Conservation (phyloP, 2,888 invertebrate genomes). For the Psylliodes chrysocephalus region DNA sequence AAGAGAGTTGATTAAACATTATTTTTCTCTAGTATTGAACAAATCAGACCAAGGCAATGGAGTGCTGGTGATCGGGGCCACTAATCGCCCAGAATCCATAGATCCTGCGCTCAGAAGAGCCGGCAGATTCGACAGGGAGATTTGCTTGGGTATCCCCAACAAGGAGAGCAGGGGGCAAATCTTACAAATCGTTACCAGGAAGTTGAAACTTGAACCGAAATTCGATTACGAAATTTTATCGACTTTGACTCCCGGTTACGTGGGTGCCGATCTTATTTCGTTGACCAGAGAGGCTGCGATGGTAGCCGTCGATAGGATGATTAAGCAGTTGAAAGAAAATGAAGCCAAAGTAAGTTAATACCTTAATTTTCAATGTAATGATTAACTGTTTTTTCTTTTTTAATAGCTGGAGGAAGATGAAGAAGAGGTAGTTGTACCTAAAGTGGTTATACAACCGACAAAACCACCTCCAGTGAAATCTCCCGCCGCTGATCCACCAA, state of each 20-base stretch:
- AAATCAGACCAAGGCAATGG: conserved; percentile 68
- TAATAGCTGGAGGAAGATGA: conserved; percentile 30
- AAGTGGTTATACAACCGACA: background rate
- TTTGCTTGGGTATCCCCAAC: conserved; percentile 93
- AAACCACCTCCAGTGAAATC: conserved; percentile 2
- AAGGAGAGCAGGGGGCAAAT: conserved; percentile 84
- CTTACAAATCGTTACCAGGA: conserved; percentile 75
- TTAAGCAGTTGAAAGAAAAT: conserved; percentile 26
- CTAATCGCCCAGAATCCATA: conserved; percentile 90
- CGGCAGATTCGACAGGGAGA: conserved; percentile 94
- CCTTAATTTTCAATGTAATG: too few species aligned
- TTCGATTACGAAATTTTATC: conserved; percentile 81
- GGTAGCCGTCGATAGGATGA: conserved; percentile 77
- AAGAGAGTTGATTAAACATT: too few species aligned
- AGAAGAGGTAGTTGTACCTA: conserved; percentile 37
- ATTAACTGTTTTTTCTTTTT: too few species aligned
- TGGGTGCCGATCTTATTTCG: conserved; percentile 92
- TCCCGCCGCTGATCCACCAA: conserved; percentile 28
- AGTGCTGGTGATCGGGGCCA: conserved; percentile 93
- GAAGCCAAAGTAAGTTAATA: conserved; percentile 18
- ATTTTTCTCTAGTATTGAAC: conserved; percentile 63
- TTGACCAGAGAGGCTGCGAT: conserved; percentile 89
- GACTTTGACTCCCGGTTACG: conserved; percentile 92
- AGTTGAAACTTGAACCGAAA: conserved; percentile 74
- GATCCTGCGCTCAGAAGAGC: conserved; percentile 93